Evolutionary conservation across 2,888 invertebrate genomes (phyloP), one percentile per base, ranked within the genome.

Genomic region (Nebria salina): DNA sequence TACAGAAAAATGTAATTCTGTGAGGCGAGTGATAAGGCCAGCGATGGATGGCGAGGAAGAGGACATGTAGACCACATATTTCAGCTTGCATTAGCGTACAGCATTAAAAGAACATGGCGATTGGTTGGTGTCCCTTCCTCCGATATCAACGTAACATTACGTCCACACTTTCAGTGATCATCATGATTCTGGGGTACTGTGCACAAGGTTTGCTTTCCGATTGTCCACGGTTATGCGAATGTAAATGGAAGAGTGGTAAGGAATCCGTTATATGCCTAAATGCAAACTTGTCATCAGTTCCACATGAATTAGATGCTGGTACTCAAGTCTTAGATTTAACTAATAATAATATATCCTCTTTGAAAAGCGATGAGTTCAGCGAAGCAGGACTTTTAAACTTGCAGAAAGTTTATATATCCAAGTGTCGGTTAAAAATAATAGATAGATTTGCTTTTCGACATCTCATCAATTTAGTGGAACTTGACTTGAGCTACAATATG

Each of bases 191-290:
- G 82, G 85, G 86, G 83, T 86, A 86, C 83, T 86, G 86, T 84
- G 90, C 90, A 85, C 89, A 90, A 86, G 86, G 87, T 84, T 84
- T 87, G 42, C 86, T 89, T 84, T 92, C 93, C 86, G 93, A 93
- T 85, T 95, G 95, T 87, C 95, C 95, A 77, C 91, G 91, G 83
- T 91, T 93, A 85, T 96, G 96, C 90, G 95, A 95, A 89, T 96
- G 96, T 91, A 95, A 95, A 89, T 96, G 96, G 96, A 95, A 95
- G 88, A 94, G 93, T 87, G 96, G 96, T 86, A 96, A 96, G 89
- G 95, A 96, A 89, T 94, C 95, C 75, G 96, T 95, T 81, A 90
- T 94, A 85, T 96, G 96, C 90, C 91, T 92, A 85, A 93, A 93
- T 87, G 94, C 94, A 82, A 94, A 94, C 87, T 91, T 96, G 85